Percentiles rank a stretch among this genome's conserved stretches.
Evolutionary conservation across 2,888 invertebrate species (phyloP).

Genomic region (Hirtodrosophila alboralis): DNA sequence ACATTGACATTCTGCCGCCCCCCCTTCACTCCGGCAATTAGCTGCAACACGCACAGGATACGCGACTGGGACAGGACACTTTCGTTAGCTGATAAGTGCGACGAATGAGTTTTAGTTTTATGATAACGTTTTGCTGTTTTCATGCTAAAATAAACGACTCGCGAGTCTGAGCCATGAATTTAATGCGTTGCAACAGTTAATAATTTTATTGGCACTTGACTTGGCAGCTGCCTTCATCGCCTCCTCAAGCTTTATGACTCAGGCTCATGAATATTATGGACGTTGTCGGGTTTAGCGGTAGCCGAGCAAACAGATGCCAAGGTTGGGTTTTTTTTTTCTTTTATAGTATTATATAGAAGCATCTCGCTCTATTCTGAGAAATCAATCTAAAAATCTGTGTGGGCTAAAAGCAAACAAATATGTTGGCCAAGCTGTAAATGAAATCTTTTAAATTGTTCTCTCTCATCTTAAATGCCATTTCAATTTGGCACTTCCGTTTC

Average conservation of each 20-base stretch:
- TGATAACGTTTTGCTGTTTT: slow-evolving; percentile 53
- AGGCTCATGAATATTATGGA: slow-evolving; percentile 63
- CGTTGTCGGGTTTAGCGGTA: too few relatives aligned
- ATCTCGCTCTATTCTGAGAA: slow-evolving; percentile 12
- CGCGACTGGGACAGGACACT: slow-evolving; percentile 8
- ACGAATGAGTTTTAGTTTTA: slow-evolving; percentile 55
- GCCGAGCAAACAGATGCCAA: slow-evolving; percentile 10
- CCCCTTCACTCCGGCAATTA: slow-evolving; percentile 49
- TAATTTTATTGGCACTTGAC: slow-evolving; percentile 74
- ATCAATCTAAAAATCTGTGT: slow-evolving; percentile 15
- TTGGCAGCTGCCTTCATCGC: slow-evolving; percentile 22
- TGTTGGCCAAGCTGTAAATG: slow-evolving; percentile 32
- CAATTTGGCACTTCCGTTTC: slow-evolving; percentile 80
- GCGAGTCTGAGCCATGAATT: slow-evolving; percentile 52
- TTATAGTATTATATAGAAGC: too few relatives aligned
- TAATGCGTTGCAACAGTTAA: slow-evolving; percentile 75
- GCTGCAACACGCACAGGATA: slow-evolving; percentile 41
- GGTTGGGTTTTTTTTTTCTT: too few relatives aligned
- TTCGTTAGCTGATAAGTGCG: slow-evolving; percentile 30
- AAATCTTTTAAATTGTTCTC: slow-evolving; percentile 50
- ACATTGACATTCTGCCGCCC: slow-evolving; percentile 34
- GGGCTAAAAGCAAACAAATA: slow-evolving; percentile 14
- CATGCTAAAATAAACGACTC: slow-evolving; percentile 47
- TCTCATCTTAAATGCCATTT: slow-evolving; percentile 70
- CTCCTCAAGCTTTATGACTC: slow-evolving; percentile 50